Base-by-base conservation (phyloP, 2,888 invertebrate species). In the Crossocerus cetratus region DNA sequence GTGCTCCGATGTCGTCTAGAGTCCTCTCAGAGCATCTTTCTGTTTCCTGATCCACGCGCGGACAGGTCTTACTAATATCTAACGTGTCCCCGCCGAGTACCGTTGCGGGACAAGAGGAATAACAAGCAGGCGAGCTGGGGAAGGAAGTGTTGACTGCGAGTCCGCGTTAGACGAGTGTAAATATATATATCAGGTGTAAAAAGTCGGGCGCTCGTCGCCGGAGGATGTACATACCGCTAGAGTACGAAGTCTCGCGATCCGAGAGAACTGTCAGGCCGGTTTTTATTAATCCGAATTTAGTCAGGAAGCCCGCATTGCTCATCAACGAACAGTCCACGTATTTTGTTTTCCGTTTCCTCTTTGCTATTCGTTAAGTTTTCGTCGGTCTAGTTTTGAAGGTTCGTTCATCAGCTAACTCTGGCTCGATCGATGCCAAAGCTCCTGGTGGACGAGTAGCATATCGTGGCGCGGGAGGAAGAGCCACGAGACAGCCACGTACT, bases 151-250 rank as follows among this genome's bases (percentile, higher is more conserved):
- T 32, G 11, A 32, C 32, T 32, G 2, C 0, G 11, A 32, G 2
- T 32, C 32, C 32, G 11, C 32, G 16, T 23, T 65, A 62, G 54
- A 67, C 56, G 49, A 21, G 71, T 81, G 77, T 81, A 81, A 73
- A 81, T 78, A 81, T 81, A 81, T 72, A 81, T 78, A 81, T 56
- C 21, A 66, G 64, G 62, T 81, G 74, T 68, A 81, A 72, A 81
- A 73, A 70, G 59, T 57, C 45, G n/a, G n/a, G n/a, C n/a, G n/a
- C n/a, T n/a, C n/a, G n/a, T n/a, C n/a, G n/a, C n/a, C n/a, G 16
- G 43, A 23, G 54, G 65, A 68, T 80, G 80, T 80, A 77, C 13
- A 80, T 80, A 80, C 42, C 23, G 20, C 42, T 61, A 53, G 21
- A 55, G 55, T 55, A 63, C 69, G 59, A 61, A 66, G 44, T 55